A percentile compares a stretch with the other conserved stretches of the same genome.
Evolutionary conservation across 2,113 vertebrate species (phyloP).

Genomic region (Chiloscyllium plagiosum): DNA sequence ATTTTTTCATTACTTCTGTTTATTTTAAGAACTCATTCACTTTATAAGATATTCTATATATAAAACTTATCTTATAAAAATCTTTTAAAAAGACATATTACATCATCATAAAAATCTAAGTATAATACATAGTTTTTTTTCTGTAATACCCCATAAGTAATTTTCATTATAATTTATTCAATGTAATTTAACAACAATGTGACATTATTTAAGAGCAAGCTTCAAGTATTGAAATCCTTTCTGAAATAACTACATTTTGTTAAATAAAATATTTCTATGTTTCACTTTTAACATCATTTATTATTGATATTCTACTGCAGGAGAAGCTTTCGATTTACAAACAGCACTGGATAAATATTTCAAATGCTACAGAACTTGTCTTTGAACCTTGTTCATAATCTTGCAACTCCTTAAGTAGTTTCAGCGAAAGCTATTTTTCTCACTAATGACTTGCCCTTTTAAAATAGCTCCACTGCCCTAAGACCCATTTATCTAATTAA

Average conservation of each 20-base stretch:
- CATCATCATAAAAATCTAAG: neutral
- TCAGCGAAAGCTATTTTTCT: slow-evolving; percentile 38
- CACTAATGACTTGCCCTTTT: slow-evolving; percentile 38
- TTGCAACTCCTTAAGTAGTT: slow-evolving; percentile 37
- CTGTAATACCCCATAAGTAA: slow-evolving; percentile 4
- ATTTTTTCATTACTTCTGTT: neutral
- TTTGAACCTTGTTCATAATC: slow-evolving; percentile 38
- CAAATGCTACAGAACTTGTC: slow-evolving; percentile 36
- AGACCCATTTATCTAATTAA: slow-evolving; percentile 38
- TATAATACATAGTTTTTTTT: neutral
- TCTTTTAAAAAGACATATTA: neutral
- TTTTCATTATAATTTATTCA: neutral
- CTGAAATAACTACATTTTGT: slow-evolving; percentile 32
- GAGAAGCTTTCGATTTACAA: slow-evolving; percentile 33
- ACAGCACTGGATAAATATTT: slow-evolving; percentile 37
- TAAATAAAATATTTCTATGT: slow-evolving; percentile 33
- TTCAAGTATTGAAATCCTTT: slow-evolving; percentile 29
- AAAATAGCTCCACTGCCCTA: slow-evolving; percentile 38
- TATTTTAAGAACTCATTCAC: neutral
- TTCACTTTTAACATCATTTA: slow-evolving; percentile 27
- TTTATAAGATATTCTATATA: neutral
- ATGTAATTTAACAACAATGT: neutral
- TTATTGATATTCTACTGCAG: slow-evolving; percentile 33
- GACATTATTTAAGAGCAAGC: slow-evolving; percentile 16
- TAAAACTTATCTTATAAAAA: neutral